phyloP scores from a whole-genome alignment of 1,140 invertebrate species.

The Meloidogyne exigua region DNA sequence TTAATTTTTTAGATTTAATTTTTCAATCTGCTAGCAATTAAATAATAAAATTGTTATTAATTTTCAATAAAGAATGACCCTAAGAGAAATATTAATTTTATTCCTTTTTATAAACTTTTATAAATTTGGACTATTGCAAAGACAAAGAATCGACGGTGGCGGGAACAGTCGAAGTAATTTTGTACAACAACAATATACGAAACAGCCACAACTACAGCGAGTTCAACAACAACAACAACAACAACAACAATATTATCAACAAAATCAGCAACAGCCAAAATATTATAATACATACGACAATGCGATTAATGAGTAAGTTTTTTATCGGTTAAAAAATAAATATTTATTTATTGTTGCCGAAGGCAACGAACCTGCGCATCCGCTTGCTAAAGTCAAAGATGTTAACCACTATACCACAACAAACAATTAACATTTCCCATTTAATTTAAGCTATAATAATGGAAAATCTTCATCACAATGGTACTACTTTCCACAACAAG shows the following conservation, averaged over 20 bases:
- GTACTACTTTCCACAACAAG: slow-evolving; percentile 1
- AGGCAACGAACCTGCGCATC: too few relatives aligned
- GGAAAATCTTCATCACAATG: slow-evolving; percentile 6
- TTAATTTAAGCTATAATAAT: background rate
- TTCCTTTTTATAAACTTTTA: background rate
- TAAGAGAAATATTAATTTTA: background rate
- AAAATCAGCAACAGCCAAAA: background rate
- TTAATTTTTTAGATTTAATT: background rate
- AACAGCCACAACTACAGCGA: background rate
- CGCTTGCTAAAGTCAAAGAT: too few relatives aligned
- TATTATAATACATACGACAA: background rate
- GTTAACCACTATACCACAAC: background rate
- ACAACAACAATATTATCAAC: background rate
- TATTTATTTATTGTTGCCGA: too few relatives aligned
- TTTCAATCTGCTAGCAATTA: background rate
- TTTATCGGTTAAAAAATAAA: too few relatives aligned
- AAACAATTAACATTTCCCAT: background rate
- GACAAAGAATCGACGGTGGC: slow-evolving; percentile 18
- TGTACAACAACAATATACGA: slow-evolving; percentile 9
- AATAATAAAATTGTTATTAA: background rate
- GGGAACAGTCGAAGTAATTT: slow-evolving; percentile 16
- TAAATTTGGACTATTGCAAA: background rate
- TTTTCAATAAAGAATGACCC: background rate
- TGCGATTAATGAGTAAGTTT: background rate
- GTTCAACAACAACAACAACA: background rate